Evolutionary conservation across 2,797 vertebrate genomes (phyloP).

Genomic region (Poecilia wingei): DNA sequence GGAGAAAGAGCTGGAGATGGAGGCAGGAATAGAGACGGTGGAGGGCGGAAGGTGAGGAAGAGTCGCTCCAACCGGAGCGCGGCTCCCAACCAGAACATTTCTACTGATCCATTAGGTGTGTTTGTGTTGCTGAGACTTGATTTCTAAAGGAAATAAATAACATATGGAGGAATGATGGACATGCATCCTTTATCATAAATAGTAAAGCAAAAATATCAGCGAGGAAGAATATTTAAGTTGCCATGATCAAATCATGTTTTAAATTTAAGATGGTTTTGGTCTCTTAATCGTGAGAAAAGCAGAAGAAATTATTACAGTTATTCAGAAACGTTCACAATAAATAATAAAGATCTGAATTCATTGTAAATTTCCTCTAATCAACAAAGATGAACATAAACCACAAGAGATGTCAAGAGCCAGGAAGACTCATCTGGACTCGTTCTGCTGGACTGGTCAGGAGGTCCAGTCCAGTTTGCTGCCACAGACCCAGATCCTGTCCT

Average conservation of each 20-base stretch:
- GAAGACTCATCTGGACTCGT: background rate
- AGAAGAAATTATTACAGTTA: background rate
- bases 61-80: conserved; percentile 32
- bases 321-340: background rate
- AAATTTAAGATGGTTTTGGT: background rate
- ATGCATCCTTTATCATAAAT: too few relatives aligned
- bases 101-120: conserved; percentile 51
- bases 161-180: background rate
- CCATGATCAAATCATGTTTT: background rate
- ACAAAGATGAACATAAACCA: background rate
- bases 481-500: too few relatives aligned
- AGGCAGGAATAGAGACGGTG: conserved; percentile 27
- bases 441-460: background rate
- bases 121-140: conserved; percentile 44
- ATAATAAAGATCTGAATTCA: background rate
- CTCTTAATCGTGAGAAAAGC: background rate
- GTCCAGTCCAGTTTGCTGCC: too few relatives aligned
- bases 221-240: background rate
- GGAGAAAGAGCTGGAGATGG: conserved; percentile 42
- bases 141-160: conserved; percentile 43
- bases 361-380: background rate
- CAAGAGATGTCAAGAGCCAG: background rate
- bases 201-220: background rate
- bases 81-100: conserved; percentile 64
- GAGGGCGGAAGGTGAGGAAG: background rate